Evolutionary conservation across 2,113 vertebrate genomes (phyloP).

Genomic region (Larimichthys crocea): DNA sequence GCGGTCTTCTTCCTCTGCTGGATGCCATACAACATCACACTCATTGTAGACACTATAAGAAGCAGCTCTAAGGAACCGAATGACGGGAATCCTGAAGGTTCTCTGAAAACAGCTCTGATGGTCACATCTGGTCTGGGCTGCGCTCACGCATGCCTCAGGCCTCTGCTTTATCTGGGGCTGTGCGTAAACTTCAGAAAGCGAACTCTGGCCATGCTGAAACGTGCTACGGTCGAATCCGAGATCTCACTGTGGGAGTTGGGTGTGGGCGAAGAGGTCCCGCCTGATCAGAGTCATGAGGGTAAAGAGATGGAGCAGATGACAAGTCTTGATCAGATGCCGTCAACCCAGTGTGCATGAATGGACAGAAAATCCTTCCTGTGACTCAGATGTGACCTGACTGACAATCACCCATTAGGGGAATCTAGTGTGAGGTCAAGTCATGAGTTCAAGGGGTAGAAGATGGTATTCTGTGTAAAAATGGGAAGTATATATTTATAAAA

Average conservation of each 20-base stretch:
- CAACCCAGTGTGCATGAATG: background rate
- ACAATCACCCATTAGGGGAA: background rate
- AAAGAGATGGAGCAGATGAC: conserved; percentile 37
- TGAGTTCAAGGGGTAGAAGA: background rate
- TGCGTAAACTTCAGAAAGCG: conserved; percentile 83
- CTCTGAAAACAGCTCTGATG: conserved; percentile 59
- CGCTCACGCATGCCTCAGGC: conserved; percentile 88
- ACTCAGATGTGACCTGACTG: background rate
- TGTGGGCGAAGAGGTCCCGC: conserved; percentile 8
- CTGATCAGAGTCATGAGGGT: conserved; percentile 28
- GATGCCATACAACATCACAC: conserved; percentile 87
- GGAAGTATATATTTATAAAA: conserved; percentile 6
- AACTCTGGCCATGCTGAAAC: conserved; percentile 64
- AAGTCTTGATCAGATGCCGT: background rate
- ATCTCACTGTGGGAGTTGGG: conserved; percentile 71
- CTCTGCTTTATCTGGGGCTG: conserved; percentile 85
- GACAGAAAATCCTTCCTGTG: background rate
- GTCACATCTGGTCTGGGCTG: conserved; percentile 81
- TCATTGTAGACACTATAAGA: conserved; percentile 80
- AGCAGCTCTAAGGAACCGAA: conserved; percentile 2
- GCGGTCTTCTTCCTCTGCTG: conserved; percentile 86
- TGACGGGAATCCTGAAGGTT: rapidly evolving
- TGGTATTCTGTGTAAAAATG: background rate
- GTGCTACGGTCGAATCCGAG: background rate
- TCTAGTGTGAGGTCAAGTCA: conserved; percentile 23